These are phyloP conservation scores for Solenodon paradoxus DNA, from an alignment of 2,113 vertebrate species.

Conservation along the genomic window DNA sequence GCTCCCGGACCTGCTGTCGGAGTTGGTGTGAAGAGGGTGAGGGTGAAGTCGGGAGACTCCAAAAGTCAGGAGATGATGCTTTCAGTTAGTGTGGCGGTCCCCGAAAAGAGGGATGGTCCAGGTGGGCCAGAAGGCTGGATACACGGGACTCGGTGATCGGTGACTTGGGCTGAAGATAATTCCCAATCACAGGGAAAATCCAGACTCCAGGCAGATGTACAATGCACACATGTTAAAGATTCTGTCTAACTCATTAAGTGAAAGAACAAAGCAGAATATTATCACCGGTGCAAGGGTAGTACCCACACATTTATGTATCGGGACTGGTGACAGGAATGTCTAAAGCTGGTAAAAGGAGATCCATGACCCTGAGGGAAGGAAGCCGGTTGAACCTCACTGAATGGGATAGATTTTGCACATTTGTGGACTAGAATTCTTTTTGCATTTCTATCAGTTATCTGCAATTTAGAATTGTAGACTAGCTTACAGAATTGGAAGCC, in stretches of 20 bases:
- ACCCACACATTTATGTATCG: no score
- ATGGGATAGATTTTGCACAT: not conserved
- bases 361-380: accelerated
- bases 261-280: not conserved
- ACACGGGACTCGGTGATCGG: no score
- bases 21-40: not conserved
- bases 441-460: not conserved
- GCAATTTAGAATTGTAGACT: not conserved
- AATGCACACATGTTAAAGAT: not conserved
- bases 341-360: not conserved
- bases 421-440: not conserved
- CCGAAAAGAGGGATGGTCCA: not conserved
- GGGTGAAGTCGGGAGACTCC: not conserved
- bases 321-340: not conserved
- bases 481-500: not conserved
- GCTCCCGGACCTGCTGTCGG: not conserved
- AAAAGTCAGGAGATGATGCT: not conserved
- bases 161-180: not conserved
- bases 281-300: not conserved
- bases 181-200: not conserved
- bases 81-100: not conserved
- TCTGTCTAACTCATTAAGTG: not conserved
- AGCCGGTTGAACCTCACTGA: no score
- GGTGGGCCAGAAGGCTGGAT: not conserved
- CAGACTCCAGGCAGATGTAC: not conserved